Base-by-base conservation (phyloP, 2,113 vertebrate species). In the Pelodiscus sinensis region DNA sequence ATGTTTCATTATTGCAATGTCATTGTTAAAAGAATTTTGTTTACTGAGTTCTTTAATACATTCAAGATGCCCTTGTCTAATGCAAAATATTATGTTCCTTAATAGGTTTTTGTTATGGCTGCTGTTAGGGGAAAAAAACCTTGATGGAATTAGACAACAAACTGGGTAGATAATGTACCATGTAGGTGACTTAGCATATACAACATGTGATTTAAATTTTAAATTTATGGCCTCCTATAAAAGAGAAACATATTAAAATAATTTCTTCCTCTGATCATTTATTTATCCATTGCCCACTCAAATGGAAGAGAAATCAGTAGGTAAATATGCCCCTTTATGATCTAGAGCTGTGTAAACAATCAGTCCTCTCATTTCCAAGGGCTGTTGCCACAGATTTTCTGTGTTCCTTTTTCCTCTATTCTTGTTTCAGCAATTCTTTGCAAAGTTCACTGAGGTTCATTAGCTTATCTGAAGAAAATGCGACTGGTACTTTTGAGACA, bases 381-480 rank as follows among this genome's bases (percentile, higher is more conserved):
- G 81, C 65, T 84, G 35, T 54, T 82, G 81, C 86, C 80, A 68
- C 35, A 92, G 71, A 79, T 92, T 92, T 96, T 81, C 71, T 93
- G 78, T 44, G 81, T 96, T 95, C 89, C 82, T 92, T 92, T 92
- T 62, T 62, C 25, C 84, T 75, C 3, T 94, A 73, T 95, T 97
- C 96, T 87, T 95, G 82, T 85, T 97, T 96, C 96, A 97, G 90
- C 86, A 92, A 94, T 96, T 97, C 95, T 97, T 96, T 94, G 83
- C 62, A 96, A 97, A 97, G 95, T 97, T 98, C 97, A 98, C 44
- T 94, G 93, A 96, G 92, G 92, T 97, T 97, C 97, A 96, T 97
- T 97, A 97, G 92, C 94, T 97, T 97, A 97, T 97, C 93, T 97
- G 93, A 97, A 96, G 97, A 97, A 97, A 97, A 97, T 82, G 91